Conservation (phyloP, 2,113 vertebrate genomes). For the pig (Sus scrofa) region DNA sequence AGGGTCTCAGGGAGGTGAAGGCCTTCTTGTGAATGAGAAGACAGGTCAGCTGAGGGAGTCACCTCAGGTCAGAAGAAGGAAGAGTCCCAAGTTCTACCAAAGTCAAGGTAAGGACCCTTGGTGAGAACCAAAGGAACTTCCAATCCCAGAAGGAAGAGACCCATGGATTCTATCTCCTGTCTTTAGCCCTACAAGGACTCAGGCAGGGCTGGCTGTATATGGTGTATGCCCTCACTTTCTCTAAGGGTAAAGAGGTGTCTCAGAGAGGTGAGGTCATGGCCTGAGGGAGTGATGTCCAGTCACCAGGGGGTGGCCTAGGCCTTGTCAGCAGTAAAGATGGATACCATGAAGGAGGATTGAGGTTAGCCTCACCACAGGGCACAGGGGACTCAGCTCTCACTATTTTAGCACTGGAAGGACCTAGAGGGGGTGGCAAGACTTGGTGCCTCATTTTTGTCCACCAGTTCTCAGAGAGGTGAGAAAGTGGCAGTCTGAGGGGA, state of each 20-base stretch:
- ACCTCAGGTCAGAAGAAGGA: neutral
- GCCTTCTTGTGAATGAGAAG: neutral
- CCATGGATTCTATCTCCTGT: neutral
- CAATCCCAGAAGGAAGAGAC: neutral
- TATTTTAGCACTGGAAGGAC: neutral
- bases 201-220: neutral
- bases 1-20: neutral
- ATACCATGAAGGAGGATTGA: neutral
- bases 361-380: neutral
- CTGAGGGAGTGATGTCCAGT: neutral
- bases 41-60: neutral
- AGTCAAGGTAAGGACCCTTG: neutral
- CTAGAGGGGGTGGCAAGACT: neutral
- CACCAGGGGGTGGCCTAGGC: neutral
- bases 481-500: neutral
- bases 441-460: neutral
- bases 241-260: neutral
- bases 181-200: neutral
- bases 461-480: neutral
- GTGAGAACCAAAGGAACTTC: neutral
- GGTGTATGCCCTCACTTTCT: neutral
- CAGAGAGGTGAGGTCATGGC: neutral
- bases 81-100: neutral
- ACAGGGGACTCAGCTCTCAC: neutral
- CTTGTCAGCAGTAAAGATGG: neutral